Conservation (phyloP, 2,797 vertebrate species). For the Peromyscus eremicus region DNA sequence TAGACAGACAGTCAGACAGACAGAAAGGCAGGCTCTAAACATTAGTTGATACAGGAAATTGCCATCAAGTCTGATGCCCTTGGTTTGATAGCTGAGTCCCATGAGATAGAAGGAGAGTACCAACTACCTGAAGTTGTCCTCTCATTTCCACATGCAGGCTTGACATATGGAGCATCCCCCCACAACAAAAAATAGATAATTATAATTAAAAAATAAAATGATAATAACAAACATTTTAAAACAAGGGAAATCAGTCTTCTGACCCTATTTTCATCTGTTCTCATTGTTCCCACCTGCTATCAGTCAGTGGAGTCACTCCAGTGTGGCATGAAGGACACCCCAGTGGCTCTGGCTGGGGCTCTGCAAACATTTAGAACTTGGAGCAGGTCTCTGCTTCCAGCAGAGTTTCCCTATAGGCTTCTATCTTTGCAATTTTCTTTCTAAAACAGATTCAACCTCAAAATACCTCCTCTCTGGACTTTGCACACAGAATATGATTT, state of each 20-base stretch:
- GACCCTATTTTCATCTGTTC: not conserved
- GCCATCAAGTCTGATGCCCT: not conserved
- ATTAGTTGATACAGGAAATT: not conserved
- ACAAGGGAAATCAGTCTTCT: too few relatives aligned
- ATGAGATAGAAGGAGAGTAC: accelerated
- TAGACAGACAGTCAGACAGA: too few relatives aligned
- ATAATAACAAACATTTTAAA: not conserved
- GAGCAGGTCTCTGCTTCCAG: not conserved
- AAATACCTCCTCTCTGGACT: not conserved
- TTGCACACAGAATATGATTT: not conserved
- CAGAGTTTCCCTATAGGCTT: not conserved
- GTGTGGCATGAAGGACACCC: not conserved
- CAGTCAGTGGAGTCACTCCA: not conserved
- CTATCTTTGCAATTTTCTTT: not conserved
- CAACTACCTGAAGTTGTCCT: not conserved
- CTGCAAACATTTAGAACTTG: not conserved
- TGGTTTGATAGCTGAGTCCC: not conserved
- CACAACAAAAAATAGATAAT: not conserved
- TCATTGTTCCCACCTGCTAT: not conserved
- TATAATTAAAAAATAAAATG: not conserved
- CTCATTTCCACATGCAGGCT: not conserved
- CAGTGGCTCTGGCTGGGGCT: not conserved
- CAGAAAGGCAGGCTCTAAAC: not conserved
- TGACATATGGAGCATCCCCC: not conserved
- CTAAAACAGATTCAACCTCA: not conserved